phyloP scores from a whole-genome alignment of 2,888 invertebrate species.

The Drosophila putrida region DNA sequence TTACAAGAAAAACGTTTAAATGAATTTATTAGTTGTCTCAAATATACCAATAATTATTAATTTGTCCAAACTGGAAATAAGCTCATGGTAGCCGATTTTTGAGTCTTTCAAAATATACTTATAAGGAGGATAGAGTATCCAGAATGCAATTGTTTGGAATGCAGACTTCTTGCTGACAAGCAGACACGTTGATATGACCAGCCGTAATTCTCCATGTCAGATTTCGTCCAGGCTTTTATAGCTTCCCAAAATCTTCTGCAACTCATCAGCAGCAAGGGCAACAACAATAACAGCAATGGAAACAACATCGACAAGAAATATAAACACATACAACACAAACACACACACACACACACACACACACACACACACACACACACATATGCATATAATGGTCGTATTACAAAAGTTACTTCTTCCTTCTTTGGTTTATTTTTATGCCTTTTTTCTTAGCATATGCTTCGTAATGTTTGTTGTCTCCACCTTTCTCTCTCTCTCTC shows the following conservation, averaged over 20 bases:
- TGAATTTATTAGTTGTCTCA: too few species aligned
- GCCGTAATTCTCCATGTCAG: constrained; percentile 14
- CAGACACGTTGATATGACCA: constrained; percentile 29
- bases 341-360: constrained; percentile 35
- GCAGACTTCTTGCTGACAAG: neutral
- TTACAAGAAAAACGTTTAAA: too few species aligned
- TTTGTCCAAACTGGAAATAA: too few species aligned
- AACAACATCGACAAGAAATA: constrained; percentile 30
- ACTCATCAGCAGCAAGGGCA: constrained; percentile 35
- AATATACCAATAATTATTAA: too few species aligned
- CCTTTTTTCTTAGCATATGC: constrained; percentile 71
- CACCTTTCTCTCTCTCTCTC: constrained; percentile 10
- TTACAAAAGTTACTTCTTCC: constrained; percentile 56
- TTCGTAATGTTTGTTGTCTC: constrained; percentile 61
- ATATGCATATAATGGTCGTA: constrained; percentile 61
- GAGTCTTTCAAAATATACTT: too few species aligned
- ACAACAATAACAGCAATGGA: constrained; percentile 10
- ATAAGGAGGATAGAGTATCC: neutral
- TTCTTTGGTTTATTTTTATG: constrained; percentile 70
- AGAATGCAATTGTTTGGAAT: neutral
- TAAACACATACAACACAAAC: constrained; percentile 25
- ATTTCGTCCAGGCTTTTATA: constrained; percentile 23
- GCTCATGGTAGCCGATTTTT: too few species aligned
- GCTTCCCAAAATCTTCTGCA: constrained; percentile 35
- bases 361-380: constrained; percentile 27